These are phyloP conservation scores for Synchiropus splendidus DNA, from an alignment of 2,113 vertebrate genomes.

Conservation along the genomic window DNA sequence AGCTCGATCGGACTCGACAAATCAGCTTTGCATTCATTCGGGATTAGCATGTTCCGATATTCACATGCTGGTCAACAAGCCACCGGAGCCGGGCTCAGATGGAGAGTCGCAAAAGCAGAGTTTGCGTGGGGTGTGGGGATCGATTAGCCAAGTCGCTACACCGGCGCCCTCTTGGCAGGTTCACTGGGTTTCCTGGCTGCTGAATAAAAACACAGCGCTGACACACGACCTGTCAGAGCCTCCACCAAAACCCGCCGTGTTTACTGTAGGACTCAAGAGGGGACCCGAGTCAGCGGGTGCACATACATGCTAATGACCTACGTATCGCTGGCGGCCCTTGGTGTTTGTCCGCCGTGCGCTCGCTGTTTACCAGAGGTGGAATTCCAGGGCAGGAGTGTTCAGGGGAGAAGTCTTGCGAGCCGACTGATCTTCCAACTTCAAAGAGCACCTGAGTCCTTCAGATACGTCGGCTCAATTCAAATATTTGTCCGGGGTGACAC, in stretches of 20 bases:
- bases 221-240: not conserved
- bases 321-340: constrained; percentile 19
- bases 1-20: constrained; percentile 11
- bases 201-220: not conserved
- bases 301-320: constrained; percentile 39
- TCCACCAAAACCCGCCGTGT: constrained; percentile 11
- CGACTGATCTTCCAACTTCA: constrained; percentile 51
- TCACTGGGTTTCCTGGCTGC: too few relatives aligned
- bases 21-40: constrained; percentile 13
- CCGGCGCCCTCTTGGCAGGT: not conserved
- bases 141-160: not conserved
- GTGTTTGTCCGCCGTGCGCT: constrained; percentile 53
- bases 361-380: constrained; percentile 54
- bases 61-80: too few relatives aligned
- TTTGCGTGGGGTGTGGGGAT: too few relatives aligned
- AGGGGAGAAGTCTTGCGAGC: constrained; percentile 30
- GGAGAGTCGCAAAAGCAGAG: too few relatives aligned
- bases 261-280: constrained; percentile 20
- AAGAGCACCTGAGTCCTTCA: constrained; percentile 31
- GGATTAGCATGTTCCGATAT: constrained; percentile 10
- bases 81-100: too few relatives aligned
- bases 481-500: constrained; percentile 52
- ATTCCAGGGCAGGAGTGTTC: constrained; percentile 55
- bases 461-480: constrained; percentile 28
- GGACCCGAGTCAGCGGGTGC: constrained; percentile 41